These are phyloP conservation scores for Anguilla obscura DNA, from an alignment of 2,797 vertebrate genomes.

Conservation along the genomic window DNA sequence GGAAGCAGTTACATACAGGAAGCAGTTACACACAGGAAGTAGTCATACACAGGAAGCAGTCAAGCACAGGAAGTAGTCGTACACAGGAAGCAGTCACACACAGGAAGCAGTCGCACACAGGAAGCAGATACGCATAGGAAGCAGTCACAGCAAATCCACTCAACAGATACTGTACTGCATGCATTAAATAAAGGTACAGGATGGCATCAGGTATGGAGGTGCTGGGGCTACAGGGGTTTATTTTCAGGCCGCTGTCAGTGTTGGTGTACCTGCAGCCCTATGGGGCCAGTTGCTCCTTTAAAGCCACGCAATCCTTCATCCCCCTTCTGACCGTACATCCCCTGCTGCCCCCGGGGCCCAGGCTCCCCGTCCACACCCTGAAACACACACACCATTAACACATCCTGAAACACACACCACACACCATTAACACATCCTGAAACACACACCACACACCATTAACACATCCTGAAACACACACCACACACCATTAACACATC, in stretches of 20 bases:
- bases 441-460: neutral
- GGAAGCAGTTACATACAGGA: too few relatives aligned
- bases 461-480: slow-evolving; percentile 76
- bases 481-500: slow-evolving; percentile 64
- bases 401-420: slow-evolving; percentile 70
- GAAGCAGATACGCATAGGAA: neutral
- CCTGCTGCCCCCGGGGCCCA: slow-evolving; percentile 90
- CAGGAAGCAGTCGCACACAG: neutral
- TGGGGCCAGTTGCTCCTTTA: slow-evolving; percentile 75
- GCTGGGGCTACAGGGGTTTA: neutral
- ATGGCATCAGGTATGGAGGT: neutral
- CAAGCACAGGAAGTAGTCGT: neutral
- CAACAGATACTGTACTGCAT: neutral
- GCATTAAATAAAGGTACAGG: neutral
- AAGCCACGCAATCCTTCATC: slow-evolving; percentile 86
- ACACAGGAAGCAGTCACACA: neutral
- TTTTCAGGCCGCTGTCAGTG: neutral
- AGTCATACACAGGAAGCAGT: too few relatives aligned
- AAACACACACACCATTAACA: slow-evolving; percentile 44
- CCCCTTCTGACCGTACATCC: slow-evolving; percentile 89
- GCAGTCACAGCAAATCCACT: neutral
- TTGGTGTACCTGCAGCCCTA: slow-evolving; percentile 79
- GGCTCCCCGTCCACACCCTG: slow-evolving; percentile 91
- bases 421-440: neutral
- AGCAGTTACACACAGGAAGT: too few relatives aligned